These are phyloP conservation scores for Hydroisotoma schaefferi DNA, from an alignment of 2,888 invertebrate genomes.

Conservation along the genomic window DNA sequence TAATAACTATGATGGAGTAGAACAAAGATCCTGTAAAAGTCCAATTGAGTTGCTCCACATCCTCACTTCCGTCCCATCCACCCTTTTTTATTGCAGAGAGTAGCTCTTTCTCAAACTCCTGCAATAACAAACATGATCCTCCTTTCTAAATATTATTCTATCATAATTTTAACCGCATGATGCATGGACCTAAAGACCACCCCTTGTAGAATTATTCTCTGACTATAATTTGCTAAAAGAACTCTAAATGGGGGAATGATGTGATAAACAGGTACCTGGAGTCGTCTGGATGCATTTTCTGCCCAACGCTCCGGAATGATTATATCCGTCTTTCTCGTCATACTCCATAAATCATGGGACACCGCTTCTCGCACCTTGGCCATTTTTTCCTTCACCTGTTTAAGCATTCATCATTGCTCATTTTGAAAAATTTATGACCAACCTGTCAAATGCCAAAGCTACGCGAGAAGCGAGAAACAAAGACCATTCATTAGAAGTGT, in stretches of 20 bases:
- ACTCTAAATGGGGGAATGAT: too few relatives aligned
- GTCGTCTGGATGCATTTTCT: slow-evolving; percentile 60
- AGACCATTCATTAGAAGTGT: too few relatives aligned
- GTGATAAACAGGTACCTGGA: slow-evolving; percentile 52
- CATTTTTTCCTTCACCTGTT: slow-evolving; percentile 73
- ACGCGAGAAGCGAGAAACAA: too few relatives aligned
- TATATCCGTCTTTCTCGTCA: slow-evolving; percentile 62
- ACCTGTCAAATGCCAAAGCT: too few relatives aligned
- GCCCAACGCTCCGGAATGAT: slow-evolving; percentile 78
- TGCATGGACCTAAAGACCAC: too few relatives aligned
- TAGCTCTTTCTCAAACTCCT: slow-evolving; percentile 67
- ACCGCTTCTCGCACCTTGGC: slow-evolving; percentile 68
- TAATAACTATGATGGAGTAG: slow-evolving; percentile 82
- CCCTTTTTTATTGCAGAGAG: slow-evolving; percentile 78
- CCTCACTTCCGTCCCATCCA: slow-evolving; percentile 76
- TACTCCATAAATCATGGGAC: slow-evolving; percentile 72
- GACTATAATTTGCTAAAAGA: too few relatives aligned
- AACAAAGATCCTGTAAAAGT: slow-evolving; percentile 84
- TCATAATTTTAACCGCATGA: too few relatives aligned
- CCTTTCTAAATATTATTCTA: too few relatives aligned
- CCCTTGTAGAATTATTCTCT: too few relatives aligned
- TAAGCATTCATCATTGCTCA: too few relatives aligned
- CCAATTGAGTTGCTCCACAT: slow-evolving; percentile 65
- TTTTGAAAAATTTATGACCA: too few relatives aligned
- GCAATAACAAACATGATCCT: too few relatives aligned